phyloP scores from a whole-genome alignment of 2,797 vertebrate species.

The Centropyge bicolor region DNA sequence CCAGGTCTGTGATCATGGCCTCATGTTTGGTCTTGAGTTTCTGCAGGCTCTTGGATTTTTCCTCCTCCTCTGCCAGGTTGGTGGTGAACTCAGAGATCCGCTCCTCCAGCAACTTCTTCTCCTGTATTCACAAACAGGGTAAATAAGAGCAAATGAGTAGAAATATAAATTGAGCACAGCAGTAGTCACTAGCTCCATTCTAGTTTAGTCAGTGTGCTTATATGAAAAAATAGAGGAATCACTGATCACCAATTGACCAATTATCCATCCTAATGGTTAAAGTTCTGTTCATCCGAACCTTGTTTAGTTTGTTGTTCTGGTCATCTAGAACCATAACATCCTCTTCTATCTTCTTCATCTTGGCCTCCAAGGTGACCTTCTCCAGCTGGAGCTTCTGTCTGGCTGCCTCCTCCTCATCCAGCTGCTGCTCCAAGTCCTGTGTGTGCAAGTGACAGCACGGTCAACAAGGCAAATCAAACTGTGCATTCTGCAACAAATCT shows the following conservation, averaged over 20 bases:
- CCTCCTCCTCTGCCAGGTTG: slow-evolving; percentile 96
- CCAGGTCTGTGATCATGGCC: slow-evolving; percentile 99
- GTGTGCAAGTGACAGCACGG: background rate
- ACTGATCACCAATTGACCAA: background rate
- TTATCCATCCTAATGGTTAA: background rate
- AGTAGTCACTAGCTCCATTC: background rate
- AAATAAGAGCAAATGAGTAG: background rate
- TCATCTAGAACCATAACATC: slow-evolving; percentile 95
- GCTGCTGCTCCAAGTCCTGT: slow-evolving; percentile 96
- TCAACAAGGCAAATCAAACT: background rate
- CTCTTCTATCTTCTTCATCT: slow-evolving; percentile 96
- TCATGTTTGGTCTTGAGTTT: slow-evolving; percentile 99
- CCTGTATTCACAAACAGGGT: slow-evolving; percentile 79
- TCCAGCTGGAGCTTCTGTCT: slow-evolving; percentile 97
- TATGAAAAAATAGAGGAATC: background rate
- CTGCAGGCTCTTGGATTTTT: slow-evolving; percentile 98
- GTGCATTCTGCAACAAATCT: background rate
- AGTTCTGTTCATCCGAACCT: slow-evolving; percentile 83
- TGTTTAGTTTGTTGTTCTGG: slow-evolving; percentile 93
- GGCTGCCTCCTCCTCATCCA: slow-evolving; percentile 96
- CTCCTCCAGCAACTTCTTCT: slow-evolving; percentile 96
- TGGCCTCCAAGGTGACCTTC: slow-evolving; percentile 95
- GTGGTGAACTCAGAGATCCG: slow-evolving; percentile 95
- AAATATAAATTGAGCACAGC: background rate
- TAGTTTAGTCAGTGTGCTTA: background rate